Base-by-base conservation (phyloP, 2,113 vertebrate genomes). In the Mastomys coucha region DNA sequence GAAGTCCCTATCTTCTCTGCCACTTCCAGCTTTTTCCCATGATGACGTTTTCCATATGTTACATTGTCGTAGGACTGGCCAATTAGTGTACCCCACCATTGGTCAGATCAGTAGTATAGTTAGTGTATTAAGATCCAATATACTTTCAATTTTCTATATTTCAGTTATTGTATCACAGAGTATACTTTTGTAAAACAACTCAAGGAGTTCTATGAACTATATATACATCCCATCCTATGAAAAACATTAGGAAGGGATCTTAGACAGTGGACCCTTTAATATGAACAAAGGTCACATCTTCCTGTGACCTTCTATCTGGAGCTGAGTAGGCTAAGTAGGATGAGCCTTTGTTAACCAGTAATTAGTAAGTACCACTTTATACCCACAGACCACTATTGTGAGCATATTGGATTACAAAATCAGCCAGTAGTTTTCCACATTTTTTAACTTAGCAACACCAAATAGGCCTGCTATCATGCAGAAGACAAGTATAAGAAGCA, bases 121-220 rank as follows among this genome's bases (percentile, higher is more conserved):
- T 67, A 88, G 42, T 16, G 36, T 4, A 56, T 39, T 60, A 78
- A 86, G 77, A 87, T 73, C 42, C 28, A 92, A 22, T 85, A 36
- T 73, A 51, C 49, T 95, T 96, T 75, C 56, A 16, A 92, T 36
- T 90, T 81, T 58, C 17, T 88, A 0, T 78, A 63, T 94, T 93
- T 92, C 17, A 39, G 31, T 72, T 58, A 9, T 81, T 49, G n/a
- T 19, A 92, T 60, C 70, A 80, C 31, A 93, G 94, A 91, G 14
- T 60, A 67, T 80, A 72, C 16, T 86, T 92, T 36, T 56, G 77
- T 77, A 81, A 86, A 93, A 88, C 26, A 92, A 81, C 11, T 90
- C 20, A 85, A 88, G 69, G 33, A 69, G 2, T 80, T 5, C 51
- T 73, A 82, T 8, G 4, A 77, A 93, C 60, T 2, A 60, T 60